Percentiles rank a stretch among this genome's conserved stretches.
phyloP scores from a whole-genome alignment of 2,797 vertebrate species.

The Hylomyscus alleni region DNA sequence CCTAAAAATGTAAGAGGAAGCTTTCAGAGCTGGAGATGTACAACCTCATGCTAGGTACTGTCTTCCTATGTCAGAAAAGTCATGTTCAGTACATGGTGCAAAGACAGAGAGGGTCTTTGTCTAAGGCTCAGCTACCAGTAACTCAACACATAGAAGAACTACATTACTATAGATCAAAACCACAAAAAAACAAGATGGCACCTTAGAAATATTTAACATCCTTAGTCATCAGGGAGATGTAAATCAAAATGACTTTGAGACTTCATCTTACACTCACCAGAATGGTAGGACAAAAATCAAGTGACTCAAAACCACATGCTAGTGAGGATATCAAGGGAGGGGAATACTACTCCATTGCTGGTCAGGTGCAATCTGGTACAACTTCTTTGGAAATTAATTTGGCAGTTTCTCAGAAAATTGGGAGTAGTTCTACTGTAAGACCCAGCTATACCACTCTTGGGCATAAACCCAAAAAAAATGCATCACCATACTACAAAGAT shows the following conservation, averaged over 20 bases:
- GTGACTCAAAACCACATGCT: background rate
- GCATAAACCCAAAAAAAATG: background rate
- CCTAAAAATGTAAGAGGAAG: background rate
- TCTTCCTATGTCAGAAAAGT: background rate
- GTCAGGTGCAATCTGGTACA: background rate
- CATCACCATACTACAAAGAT: background rate
- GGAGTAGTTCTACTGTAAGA: background rate
- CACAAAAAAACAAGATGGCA: conserved; percentile 55
- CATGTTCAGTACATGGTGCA: background rate
- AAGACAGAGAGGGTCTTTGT: background rate
- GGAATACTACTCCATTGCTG: background rate
- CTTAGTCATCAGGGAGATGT: background rate
- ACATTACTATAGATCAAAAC: background rate
- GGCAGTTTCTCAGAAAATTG: background rate
- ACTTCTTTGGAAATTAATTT: too few relatives aligned
- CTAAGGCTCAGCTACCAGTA: background rate
- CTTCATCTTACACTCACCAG: background rate
- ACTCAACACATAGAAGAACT: background rate
- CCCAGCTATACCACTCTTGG: background rate
- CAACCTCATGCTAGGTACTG: background rate
- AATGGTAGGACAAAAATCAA: background rate
- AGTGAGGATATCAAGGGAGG: background rate
- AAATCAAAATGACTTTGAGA: background rate
- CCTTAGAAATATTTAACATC: background rate
- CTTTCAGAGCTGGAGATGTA: background rate